These are phyloP conservation scores for Drosophila repletoides DNA, from an alignment of 1,140 invertebrate species.

Conservation along the genomic window DNA sequence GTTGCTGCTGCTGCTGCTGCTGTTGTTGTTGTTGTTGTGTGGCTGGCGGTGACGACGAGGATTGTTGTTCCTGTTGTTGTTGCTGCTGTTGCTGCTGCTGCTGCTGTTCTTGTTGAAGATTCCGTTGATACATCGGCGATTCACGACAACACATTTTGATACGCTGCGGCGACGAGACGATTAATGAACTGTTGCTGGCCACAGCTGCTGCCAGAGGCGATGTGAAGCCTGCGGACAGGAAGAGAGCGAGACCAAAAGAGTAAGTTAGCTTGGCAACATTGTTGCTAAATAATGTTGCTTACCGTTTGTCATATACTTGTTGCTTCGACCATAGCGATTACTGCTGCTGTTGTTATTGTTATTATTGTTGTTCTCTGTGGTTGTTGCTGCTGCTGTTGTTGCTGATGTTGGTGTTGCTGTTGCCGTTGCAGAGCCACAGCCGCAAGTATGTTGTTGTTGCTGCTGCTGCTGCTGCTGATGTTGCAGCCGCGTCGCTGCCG, in stretches of 20 bases:
- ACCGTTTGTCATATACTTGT: slow-evolving; percentile 71
- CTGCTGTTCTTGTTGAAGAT: slow-evolving; percentile 16
- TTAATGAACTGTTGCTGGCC: slow-evolving; percentile 68
- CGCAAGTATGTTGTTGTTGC: slow-evolving; percentile 42
- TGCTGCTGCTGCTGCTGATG: slow-evolving; percentile 47
- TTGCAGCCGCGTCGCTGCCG: slow-evolving; percentile 39
- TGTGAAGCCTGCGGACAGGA: slow-evolving; percentile 57
- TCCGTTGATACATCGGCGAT: slow-evolving; percentile 7
- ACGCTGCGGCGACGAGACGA: slow-evolving; percentile 55
- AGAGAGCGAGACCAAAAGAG: slow-evolving; percentile 3
- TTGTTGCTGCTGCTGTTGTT: slow-evolving; percentile 3
- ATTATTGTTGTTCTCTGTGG: slow-evolving; percentile 43
- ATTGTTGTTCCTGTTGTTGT: slow-evolving; percentile 34
- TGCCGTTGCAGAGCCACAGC: slow-evolving; percentile 55
- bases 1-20: slow-evolving; percentile 19
- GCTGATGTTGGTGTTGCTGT: slow-evolving; percentile 25
- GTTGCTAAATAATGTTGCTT: slow-evolving; percentile 32
- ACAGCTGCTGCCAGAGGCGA: slow-evolving; percentile 74
- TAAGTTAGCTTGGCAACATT: slow-evolving; percentile 43
- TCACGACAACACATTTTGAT: slow-evolving; percentile 50
- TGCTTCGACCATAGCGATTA: slow-evolving; percentile 51
- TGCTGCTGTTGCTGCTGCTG: slow-evolving; percentile 23
- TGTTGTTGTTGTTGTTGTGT: slow-evolving; percentile 21
- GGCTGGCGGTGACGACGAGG: no score
- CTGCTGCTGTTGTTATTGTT: slow-evolving; percentile 44